Base-by-base conservation (phyloP, 2,113 vertebrate species). In the Eulacestoma nigropectus region DNA sequence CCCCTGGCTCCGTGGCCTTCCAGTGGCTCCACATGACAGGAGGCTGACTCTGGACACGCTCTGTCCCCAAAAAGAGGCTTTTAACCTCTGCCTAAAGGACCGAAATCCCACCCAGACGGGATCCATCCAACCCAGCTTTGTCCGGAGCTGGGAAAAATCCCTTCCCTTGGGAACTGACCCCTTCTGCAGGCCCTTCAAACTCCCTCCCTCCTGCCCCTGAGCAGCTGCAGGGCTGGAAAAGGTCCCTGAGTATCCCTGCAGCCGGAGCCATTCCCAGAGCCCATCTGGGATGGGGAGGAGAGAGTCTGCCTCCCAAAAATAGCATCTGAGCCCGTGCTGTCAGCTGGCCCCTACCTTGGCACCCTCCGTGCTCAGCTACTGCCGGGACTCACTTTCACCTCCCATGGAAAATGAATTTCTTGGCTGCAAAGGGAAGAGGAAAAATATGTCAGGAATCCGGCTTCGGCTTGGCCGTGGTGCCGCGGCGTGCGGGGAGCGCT, bases 301-400 rank as follows among this genome's bases (percentile, higher is more conserved):
- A 91, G 82, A 32, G 13, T 53, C 83, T 84, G 91, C 87, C 91
- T 97, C 97, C 95, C 87, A 97, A 97, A 98, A 97, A 90, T 96
- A 97, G 96, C 97, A 97, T 90, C 42, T 69, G 72, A 96, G 96
- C 84, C 97, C 41, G 77, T 90, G 87, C 96, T 93, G 97, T 97
- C 98, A 98, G 80, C 82, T 76, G 89, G 96, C 94, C 84, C 96
- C 20, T 98, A 98, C 98, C 97, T 97, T 95, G 96, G 84, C 92
- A 94, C 90, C 96, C 96, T 97, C 97, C 70, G 95, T 32, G 91
- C 95, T 96, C 93, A 91, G 97, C 96, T 96, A 97, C 98, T 97
- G 96, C 95, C 64, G 95, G 68, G 62, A 68, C 88, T 76, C 91
- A 32, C 97, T 93, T 83, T 95, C 96, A 97, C 96, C 97, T 97